Base-by-base conservation (phyloP, 2,888 invertebrate species). In the Hyppa rectilinea region DNA sequence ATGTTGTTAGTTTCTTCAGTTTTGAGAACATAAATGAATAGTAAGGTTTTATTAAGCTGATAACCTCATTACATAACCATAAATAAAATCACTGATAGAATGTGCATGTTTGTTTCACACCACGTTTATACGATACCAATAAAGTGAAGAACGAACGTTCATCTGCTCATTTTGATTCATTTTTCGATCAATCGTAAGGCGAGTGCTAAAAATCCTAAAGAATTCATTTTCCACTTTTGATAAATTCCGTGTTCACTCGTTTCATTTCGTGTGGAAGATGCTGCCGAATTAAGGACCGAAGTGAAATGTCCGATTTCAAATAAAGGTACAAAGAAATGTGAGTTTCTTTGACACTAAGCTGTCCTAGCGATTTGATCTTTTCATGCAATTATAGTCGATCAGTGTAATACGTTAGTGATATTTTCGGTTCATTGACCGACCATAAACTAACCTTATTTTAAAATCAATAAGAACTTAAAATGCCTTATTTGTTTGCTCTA, bases 401-500 rank as follows among this genome's bases (percentile, higher is more conserved):
- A 58, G n/a, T 14, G 14, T 36, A 45, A 43, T 73, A 73, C 31
- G 29, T 43, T 31, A 17, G 50, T 60, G 23, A 62, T 45, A 62
- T 62, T 73, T 61, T 23, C 31, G 29, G 31, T 43, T 60, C 73
- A 26, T 23, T 72, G 34, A 43, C 49, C 23, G 36, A 43, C 60
- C 50, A 23, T 26, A 29, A 36, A 12, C n/a, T 14, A n/a, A 43
- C 17, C 43, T 43, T 49, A n/a, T 50, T 72, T 58, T 43, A 36
- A 59, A 50, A 50, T 49, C 29, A n/a, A n/a, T n/a, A n/a, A n/a
- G n/a, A n/a, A 71, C 34, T 50, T 71, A 40, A 38, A 56, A 56
- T n/a, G 26, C 9, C 20, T 34, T 2, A n/a, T 43, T 49, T 67
- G 20, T 26, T 65, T 47, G 4, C 20, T 36, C 7, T 56, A 12